Percentiles rank a stretch among this genome's conserved stretches.
phyloP scores from a whole-genome alignment of 2,888 invertebrate genomes.

The Drosophila nr. perissopoda region DNA sequence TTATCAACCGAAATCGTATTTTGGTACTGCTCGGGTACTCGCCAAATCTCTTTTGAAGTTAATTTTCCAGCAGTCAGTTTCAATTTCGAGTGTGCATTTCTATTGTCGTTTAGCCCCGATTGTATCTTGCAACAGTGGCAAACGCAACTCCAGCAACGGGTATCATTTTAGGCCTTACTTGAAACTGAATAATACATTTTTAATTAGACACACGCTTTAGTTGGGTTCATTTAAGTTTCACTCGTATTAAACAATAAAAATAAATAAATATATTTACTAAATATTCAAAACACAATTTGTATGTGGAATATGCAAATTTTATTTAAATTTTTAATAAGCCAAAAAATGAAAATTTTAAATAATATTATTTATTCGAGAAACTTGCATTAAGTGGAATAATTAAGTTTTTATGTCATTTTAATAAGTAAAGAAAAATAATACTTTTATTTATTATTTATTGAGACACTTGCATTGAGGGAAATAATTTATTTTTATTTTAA shows the following conservation, averaged over 20 bases:
- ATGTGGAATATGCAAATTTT: not conserved
- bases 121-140: conserved; percentile 22
- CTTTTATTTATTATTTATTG: no score
- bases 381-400: not conserved
- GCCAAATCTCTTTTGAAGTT: conserved; percentile 71
- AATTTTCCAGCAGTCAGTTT: conserved; percentile 80
- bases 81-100: conserved; percentile 65
- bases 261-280: no score
- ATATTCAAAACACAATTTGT: not conserved
- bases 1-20: conserved; percentile 62
- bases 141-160: not conserved
- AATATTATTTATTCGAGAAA: not conserved
- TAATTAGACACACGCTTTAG: not conserved
- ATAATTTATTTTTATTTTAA: no score
- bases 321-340: not conserved
- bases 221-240: not conserved
- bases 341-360: no score
- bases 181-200: not conserved
- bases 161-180: not conserved
- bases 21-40: conserved; percentile 55
- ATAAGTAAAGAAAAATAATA: no score
- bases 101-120: conserved; percentile 9
- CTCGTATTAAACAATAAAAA: not conserved
- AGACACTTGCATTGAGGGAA: no score
- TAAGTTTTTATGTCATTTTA: no score